These are phyloP conservation scores for Cheumatopsyche charites DNA, from an alignment of 1,140 invertebrate species.

Conservation along the genomic window DNA sequence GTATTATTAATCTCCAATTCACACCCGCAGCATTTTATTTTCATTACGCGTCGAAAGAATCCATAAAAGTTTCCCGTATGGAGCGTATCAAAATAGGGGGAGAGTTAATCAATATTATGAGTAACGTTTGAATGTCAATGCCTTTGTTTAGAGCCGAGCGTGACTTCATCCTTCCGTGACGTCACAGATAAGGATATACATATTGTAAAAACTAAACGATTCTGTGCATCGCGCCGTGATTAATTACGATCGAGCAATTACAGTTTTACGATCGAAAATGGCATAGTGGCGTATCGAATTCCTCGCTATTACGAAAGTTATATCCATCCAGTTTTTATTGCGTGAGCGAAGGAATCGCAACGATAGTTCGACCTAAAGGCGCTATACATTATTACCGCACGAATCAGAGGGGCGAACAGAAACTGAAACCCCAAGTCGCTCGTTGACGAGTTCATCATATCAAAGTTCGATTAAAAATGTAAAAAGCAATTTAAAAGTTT, in stretches of 20 bases:
- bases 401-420: conserved; percentile 7
- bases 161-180: neutral
- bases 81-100: too few species aligned
- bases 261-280: too few species aligned
- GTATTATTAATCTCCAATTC: too few species aligned
- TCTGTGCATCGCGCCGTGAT: neutral
- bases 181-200: too few species aligned
- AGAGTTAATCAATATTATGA: too few species aligned
- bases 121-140: too few species aligned
- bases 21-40: too few species aligned
- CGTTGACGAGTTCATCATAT: conserved; percentile 49
- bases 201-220: neutral
- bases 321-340: conserved; percentile 2
- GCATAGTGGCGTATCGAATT: neutral
- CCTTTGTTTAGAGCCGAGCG: conserved; percentile 5
- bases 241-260: too few species aligned
- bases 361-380: too few species aligned
- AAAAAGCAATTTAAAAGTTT: conserved; percentile 50
- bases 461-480: conserved; percentile 50
- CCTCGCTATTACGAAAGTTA: neutral
- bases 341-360: neutral
- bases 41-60: too few species aligned
- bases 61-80: too few species aligned
- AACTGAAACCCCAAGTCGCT: conserved; percentile 44
- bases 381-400: neutral